Percentiles rank a stretch among this genome's conserved stretches.
These are phyloP conservation scores for Climacteris rufus DNA, from an alignment of 2,113 vertebrate genomes.

Conservation along the genomic window DNA sequence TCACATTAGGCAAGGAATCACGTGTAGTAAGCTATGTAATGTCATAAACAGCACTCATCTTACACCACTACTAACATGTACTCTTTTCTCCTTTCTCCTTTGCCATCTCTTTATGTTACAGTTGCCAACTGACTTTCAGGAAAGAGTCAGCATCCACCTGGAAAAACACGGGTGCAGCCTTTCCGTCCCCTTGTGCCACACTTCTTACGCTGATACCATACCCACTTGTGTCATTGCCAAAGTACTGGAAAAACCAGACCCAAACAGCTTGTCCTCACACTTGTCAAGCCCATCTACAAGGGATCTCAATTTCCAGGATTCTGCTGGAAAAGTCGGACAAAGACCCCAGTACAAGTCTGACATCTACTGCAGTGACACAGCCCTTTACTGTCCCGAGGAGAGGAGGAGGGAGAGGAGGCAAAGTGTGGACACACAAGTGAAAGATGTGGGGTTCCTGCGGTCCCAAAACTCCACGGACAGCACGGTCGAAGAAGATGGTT, in stretches of 20 bases:
- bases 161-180: slow-evolving; percentile 81
- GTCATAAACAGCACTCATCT: not conserved
- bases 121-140: slow-evolving; percentile 89
- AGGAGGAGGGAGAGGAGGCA: slow-evolving; percentile 80
- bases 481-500: slow-evolving; percentile 82
- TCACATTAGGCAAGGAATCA: not conserved
- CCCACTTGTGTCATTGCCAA: slow-evolving; percentile 86
- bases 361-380: slow-evolving; percentile 91
- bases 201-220: slow-evolving; percentile 82
- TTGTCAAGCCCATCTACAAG: slow-evolving; percentile 78
- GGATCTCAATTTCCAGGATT: slow-evolving; percentile 73
- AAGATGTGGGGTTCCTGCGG: slow-evolving; percentile 75
- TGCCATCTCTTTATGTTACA: slow-evolving; percentile 50
- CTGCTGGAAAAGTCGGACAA: slow-evolving; percentile 74
- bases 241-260: slow-evolving; percentile 88
- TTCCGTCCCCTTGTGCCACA: slow-evolving; percentile 77
- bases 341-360: slow-evolving; percentile 83
- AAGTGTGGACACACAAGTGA: slow-evolving; percentile 82
- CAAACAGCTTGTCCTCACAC: slow-evolving; percentile 80
- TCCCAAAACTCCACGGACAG: slow-evolving; percentile 88
- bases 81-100: not conserved
- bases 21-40: not conserved
- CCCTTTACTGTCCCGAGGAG: slow-evolving; percentile 91
- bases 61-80: not conserved
- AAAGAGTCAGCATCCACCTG: slow-evolving; percentile 85